Evolutionary conservation across 37 sponge, comb jelly and placozoan species (phyloP).

Genomic region (Aplysina aerophoba): DNA sequence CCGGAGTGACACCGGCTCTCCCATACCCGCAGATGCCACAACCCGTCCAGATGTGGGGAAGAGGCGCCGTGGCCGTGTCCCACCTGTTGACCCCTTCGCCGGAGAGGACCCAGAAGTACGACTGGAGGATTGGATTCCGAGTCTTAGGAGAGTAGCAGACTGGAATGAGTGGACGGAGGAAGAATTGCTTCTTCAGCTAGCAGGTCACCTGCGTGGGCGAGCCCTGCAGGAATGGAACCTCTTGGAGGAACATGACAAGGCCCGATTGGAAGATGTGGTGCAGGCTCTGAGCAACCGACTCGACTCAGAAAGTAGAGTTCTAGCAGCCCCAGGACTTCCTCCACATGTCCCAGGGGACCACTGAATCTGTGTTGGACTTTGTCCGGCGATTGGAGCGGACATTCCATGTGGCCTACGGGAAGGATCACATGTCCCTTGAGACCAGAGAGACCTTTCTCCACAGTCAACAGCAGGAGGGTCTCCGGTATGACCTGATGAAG

Average conservation of each 20-base stretch:
- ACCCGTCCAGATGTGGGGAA: no score
- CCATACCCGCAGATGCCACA: no score
- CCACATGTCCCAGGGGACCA: constrained; percentile 25
- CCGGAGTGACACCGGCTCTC: no score
- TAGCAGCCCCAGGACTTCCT: constrained; percentile 61
- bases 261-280: not conserved
- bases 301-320: constrained; percentile 27
- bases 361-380: constrained; percentile 41
- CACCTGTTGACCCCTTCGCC: no score
- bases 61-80: no score
- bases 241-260: constrained; percentile 27
- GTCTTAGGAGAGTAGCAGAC: not conserved
- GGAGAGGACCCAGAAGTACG: no score
- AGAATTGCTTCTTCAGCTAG: constrained; percentile 48
- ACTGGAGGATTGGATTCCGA: no score
- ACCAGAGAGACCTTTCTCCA: constrained; percentile 32
- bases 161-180: constrained; percentile 59
- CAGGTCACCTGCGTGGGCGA: constrained; percentile 49
- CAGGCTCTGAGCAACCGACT: not conserved
- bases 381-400: constrained; percentile 39
- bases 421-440: constrained; percentile 39
- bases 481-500: not conserved
- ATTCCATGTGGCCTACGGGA: constrained; percentile 46
- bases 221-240: constrained; percentile 57
- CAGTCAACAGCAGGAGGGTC: constrained; percentile 32